Percentiles rank a stretch among this genome's conserved stretches.
Conservation (phyloP, 2,113 vertebrate species). For the Actinemys pallida region DNA sequence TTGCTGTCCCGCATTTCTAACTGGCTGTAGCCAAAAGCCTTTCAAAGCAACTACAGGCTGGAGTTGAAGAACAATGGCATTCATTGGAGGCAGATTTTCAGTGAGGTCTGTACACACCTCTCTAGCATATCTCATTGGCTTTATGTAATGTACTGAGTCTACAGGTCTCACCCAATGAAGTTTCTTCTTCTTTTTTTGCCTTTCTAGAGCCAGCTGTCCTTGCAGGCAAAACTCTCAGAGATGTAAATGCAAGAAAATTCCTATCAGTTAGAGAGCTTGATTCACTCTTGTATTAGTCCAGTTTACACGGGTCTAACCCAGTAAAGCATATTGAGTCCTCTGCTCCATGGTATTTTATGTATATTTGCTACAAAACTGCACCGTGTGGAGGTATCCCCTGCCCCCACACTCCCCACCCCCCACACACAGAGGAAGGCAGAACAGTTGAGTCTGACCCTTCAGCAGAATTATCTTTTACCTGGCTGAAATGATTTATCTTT, state of each 20-base stretch:
- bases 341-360: not conserved
- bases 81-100: not conserved
- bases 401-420: rapidly evolving
- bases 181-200: not conserved
- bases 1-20: not conserved
- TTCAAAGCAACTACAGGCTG: no score
- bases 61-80: no score
- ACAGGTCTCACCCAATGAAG: not conserved
- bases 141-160: not conserved
- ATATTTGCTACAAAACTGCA: not conserved
- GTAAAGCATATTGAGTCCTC: not conserved
- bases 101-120: no score
- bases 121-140: rapidly evolving
- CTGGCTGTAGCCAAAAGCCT: no score
- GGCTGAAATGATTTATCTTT: not conserved
- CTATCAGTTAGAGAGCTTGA: not conserved
- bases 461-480: not conserved
- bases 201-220: not conserved
- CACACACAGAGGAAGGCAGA: not conserved
- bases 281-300: not conserved
- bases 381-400: not conserved
- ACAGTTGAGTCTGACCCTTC: not conserved
- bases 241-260: not conserved
- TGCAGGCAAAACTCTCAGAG: not conserved
- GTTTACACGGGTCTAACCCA: not conserved